A percentile compares a stretch with the other conserved stretches of the same genome.
Conservation (phyloP, 2,113 vertebrate species). For the Platysternon megacephalum region DNA sequence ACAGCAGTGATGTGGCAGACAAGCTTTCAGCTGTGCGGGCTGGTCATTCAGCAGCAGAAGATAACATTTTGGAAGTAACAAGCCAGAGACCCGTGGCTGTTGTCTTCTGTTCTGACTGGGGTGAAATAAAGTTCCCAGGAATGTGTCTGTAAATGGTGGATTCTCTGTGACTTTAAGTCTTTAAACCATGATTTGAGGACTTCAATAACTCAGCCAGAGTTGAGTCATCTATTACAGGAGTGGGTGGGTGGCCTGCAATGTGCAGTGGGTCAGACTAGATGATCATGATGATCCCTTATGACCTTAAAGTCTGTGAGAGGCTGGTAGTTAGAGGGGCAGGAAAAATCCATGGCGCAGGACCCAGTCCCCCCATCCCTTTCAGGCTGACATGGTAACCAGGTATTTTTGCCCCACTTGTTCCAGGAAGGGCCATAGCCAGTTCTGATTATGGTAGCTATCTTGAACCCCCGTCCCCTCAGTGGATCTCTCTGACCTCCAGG, state of each 20-base stretch:
- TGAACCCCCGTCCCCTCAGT: not conserved
- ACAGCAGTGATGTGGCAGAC: not conserved
- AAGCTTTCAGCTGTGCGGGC: not conserved
- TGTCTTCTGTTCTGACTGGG: not conserved
- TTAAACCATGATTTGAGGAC: not conserved
- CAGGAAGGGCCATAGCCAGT: not conserved
- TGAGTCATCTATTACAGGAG: not conserved
- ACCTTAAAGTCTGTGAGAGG: not conserved
- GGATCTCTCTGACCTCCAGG: not conserved
- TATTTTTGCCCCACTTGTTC: not conserved
- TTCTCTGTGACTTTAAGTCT: not conserved
- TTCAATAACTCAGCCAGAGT: not conserved
- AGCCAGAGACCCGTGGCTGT: not conserved
- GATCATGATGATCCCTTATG: not conserved
- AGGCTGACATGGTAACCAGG: rapidly evolving
- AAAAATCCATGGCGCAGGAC: not conserved
- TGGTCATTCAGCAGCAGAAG: not conserved
- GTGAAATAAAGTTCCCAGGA: not conserved
- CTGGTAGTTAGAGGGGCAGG: not conserved
- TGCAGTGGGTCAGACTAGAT: not conserved
- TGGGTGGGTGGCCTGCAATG: not conserved
- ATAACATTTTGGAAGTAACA: not conserved
- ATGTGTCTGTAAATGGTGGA: not conserved
- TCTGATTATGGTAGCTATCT: not conserved
- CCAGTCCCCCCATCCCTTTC: not conserved